Percentiles rank a stretch among this genome's conserved stretches.
These are phyloP conservation scores for Drosophila obscura DNA, from an alignment of 1,140 invertebrate genomes.

Conservation along the genomic window DNA sequence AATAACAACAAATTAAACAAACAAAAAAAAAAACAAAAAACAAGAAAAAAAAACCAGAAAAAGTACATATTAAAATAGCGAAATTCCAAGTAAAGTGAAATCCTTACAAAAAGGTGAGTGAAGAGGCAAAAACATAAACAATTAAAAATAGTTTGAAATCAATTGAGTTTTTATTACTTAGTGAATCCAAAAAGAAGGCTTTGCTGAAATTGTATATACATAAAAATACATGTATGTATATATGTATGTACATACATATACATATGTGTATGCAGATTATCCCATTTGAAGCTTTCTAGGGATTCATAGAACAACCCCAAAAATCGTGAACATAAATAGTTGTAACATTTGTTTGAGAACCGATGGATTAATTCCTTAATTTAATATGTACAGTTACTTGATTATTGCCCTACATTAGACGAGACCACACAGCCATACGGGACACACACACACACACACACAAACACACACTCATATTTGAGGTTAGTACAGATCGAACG, in stretches of 20 bases:
- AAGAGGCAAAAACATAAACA: constrained; percentile 20
- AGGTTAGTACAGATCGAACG: constrained; percentile 19
- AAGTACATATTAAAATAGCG: constrained; percentile 38
- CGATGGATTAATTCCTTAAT: constrained; percentile 44
- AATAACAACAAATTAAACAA: constrained; percentile 63
- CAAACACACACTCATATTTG: constrained; percentile 17
- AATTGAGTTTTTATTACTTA: constrained; percentile 63
- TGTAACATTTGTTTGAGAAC: constrained; percentile 62
- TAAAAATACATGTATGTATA: constrained; percentile 45
- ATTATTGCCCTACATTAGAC: constrained; percentile 26
- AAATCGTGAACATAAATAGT: constrained; percentile 47
- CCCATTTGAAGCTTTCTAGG: constrained; percentile 47
- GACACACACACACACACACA: constrained; percentile 13
- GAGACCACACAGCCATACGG: constrained; percentile 1
- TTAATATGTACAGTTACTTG: constrained; percentile 52
- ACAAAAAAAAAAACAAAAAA: constrained; percentile 12
- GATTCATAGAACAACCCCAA: constrained; percentile 25
- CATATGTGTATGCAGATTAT: constrained; percentile 49
- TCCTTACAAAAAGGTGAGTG: neutral
- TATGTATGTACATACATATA: constrained; percentile 20
- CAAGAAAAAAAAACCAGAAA: constrained; percentile 1
- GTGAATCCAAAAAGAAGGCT: constrained; percentile 36
- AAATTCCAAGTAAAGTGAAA: constrained; percentile 21
- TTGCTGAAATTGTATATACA: constrained; percentile 32
- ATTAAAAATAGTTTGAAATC: constrained; percentile 42